These are phyloP conservation scores for Galeopterus variegatus DNA, from an alignment of 2,113 vertebrate species.

Conservation along the genomic window DNA sequence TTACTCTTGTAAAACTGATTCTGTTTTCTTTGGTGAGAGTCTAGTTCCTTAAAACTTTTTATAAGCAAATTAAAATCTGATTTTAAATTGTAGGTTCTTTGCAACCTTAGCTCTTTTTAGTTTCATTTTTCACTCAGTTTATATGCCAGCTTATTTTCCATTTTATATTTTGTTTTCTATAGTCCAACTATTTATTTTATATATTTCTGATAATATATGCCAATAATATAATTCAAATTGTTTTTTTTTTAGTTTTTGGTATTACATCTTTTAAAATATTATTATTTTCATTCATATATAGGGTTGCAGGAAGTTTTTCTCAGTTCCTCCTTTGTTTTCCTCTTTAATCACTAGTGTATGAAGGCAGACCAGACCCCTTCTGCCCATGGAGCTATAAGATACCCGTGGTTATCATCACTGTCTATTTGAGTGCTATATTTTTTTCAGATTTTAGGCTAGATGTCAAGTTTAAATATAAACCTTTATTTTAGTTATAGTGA, in stretches of 20 bases:
- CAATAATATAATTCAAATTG: neutral
- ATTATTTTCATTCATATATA: neutral
- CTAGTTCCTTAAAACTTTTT: neutral
- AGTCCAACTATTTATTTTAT: neutral
- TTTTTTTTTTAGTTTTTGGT: neutral
- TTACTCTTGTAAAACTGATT: neutral
- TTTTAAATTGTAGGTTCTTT: neutral
- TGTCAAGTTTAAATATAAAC: neutral
- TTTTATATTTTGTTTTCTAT: neutral
- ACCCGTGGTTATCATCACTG: neutral
- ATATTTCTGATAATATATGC: neutral
- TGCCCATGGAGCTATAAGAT: neutral
- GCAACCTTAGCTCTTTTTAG: neutral
- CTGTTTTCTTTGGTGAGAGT: neutral
- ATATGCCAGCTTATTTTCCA: neutral
- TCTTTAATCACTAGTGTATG: neutral
- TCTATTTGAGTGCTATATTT: neutral
- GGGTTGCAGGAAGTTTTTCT: neutral
- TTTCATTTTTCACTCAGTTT: slow-evolving; percentile 33
- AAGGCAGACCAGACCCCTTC: neutral
- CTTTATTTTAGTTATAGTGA: neutral
- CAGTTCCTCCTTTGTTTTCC: neutral
- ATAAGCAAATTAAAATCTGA: neutral
- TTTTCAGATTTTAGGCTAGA: neutral
- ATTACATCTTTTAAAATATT: neutral